phyloP scores from a whole-genome alignment of 64 coral and sea anemone species.

The Astreopora myriophthalma region DNA sequence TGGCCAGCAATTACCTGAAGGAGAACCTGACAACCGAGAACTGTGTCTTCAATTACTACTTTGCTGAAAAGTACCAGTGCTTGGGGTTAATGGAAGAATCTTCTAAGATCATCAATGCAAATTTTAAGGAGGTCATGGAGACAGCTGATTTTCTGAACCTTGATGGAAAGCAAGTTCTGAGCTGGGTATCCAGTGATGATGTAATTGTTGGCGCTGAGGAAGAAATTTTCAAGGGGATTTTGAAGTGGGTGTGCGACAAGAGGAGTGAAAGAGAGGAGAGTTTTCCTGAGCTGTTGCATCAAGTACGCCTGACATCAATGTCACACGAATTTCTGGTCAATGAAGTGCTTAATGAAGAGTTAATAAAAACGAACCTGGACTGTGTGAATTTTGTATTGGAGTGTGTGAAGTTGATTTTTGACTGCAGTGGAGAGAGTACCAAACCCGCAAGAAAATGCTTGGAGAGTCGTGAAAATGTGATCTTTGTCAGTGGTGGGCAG shows the following conservation, averaged over 20 bases:
- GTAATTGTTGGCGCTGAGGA: background rate
- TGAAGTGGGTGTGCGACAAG: background rate
- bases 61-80: background rate
- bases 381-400: background rate
- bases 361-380: background rate
- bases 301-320: background rate
- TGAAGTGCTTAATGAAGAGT: background rate
- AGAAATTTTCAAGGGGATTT: constrained; percentile 1
- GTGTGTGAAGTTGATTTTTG: background rate
- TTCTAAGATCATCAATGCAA: background rate
- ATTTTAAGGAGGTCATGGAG: background rate
- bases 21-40: background rate
- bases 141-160: constrained; percentile 16
- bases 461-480: background rate
- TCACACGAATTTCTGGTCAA: background rate
- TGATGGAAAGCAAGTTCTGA: background rate
- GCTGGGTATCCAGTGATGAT: constrained; percentile 17
- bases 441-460: constrained; percentile 16
- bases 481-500: background rate
- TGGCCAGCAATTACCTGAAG: background rate
- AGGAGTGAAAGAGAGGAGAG: background rate
- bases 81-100: background rate
- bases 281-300: background rate
- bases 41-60: constrained; percentile 20
- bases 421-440: background rate